Evolutionary conservation across 2,888 invertebrate genomes (phyloP).

Genomic region (Xylocampa areola): DNA sequence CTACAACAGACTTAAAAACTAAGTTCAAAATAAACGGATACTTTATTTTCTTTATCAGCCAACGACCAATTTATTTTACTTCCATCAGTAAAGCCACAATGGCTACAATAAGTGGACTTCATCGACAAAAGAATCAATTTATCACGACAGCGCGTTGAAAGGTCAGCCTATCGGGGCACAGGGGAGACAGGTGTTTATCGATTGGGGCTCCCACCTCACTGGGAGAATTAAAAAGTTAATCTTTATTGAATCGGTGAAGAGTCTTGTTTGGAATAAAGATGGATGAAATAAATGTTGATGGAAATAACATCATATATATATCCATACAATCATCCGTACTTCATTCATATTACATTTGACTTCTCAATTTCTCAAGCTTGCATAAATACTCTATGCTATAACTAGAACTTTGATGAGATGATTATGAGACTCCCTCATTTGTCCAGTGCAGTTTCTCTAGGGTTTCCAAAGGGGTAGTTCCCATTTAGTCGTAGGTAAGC

Average conservation of each 20-base stretch:
- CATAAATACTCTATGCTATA: slow-evolving; percentile 36
- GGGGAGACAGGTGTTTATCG: slow-evolving; percentile 52
- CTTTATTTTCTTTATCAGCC: not conserved
- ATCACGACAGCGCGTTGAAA: slow-evolving; percentile 70
- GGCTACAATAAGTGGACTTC: slow-evolving; percentile 44
- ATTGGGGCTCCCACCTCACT: slow-evolving; percentile 45
- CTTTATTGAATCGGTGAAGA: slow-evolving; percentile 44
- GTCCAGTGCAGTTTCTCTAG: no score
- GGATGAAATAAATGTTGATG: not conserved
- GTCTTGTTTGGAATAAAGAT: slow-evolving; percentile 11
- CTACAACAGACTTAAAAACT: not conserved
- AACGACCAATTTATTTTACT: slow-evolving; percentile 22
- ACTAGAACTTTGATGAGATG: slow-evolving; percentile 9
- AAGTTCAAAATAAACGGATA: not conserved
- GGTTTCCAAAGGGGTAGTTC: no score
- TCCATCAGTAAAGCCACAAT: slow-evolving; percentile 23
- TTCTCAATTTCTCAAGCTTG: slow-evolving; percentile 14
- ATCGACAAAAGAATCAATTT: slow-evolving; percentile 76
- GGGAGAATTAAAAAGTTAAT: slow-evolving; percentile 63
- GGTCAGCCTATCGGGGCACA: slow-evolving; percentile 59
- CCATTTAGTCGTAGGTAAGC: no score
- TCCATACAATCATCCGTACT: not conserved
- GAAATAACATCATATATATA: no score
- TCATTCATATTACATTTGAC: slow-evolving; percentile 19
- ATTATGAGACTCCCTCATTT: no score